A percentile compares a stretch with the other conserved stretches of the same genome.
Evolutionary conservation across 2,797 vertebrate species (phyloP).

Genomic region (Tarsius wallacei): DNA sequence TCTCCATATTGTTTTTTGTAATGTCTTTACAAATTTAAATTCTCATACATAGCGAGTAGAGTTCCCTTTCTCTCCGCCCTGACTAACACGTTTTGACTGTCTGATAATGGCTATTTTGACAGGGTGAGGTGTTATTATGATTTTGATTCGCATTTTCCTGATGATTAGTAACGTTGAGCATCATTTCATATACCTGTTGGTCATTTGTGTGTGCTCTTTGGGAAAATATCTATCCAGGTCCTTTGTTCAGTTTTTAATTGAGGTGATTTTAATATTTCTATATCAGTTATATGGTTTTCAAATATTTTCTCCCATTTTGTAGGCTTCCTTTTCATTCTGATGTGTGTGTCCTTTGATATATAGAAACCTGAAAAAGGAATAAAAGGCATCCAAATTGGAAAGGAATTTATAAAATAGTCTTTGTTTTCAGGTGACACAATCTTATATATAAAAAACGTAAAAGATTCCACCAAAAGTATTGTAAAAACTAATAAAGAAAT

Average conservation of each 20-base stretch:
- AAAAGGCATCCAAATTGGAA: not conserved
- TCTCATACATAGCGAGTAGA: not conserved
- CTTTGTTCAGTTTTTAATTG: not conserved
- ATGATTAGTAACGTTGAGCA: not conserved
- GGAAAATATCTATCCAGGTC: not conserved
- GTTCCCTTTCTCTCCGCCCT: not conserved
- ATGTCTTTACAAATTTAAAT: not conserved
- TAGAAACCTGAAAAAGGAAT: not conserved
- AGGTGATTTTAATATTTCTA: no score
- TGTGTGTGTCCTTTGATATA: not conserved
- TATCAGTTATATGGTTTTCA: not conserved
- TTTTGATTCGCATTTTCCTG: not conserved
- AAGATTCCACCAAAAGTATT: not conserved
- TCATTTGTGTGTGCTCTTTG: not conserved
- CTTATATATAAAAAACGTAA: not conserved
- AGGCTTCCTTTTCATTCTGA: not conserved
- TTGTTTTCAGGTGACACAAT: not conserved
- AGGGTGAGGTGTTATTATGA: not conserved
- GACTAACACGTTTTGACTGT: not conserved
- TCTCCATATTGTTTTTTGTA: not conserved
- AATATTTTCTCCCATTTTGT: not conserved
- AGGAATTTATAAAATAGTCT: not conserved
- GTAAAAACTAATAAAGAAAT: not conserved
- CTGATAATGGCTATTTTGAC: not conserved
- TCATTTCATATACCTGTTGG: not conserved